Evolutionary conservation across 2,888 invertebrate species (phyloP), one percentile per base, ranked within the genome.

Genomic region (Phymatocera aterrima): DNA sequence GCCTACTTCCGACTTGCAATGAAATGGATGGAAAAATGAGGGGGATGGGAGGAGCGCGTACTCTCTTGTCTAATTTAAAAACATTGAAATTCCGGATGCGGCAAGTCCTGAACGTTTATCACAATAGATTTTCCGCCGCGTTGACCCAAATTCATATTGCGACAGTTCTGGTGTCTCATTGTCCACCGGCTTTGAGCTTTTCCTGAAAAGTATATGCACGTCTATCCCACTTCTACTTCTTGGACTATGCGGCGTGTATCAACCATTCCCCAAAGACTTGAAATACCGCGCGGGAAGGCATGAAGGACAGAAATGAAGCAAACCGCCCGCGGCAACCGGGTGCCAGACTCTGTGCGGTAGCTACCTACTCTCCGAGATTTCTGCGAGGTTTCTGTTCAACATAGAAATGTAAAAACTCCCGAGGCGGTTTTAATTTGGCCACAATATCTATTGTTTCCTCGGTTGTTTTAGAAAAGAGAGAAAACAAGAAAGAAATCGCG

Each of bases 341-440:
- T 60, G 57, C 68, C 46, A 31, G 21, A 46, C 68, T 48, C 28
- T 57, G 37, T 60, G 40, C 57, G 43, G 24, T 75, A n/a, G n/a
- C n/a, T n/a, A 24, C 72, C 72, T 72, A 46, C 34, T 72, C 72
- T 68, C 68, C 68, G 43, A 21, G 57, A 75, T 57, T 75, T 37
- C 18, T n/a, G 75, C 57, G 24, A 79, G 28, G 24, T 79, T 81
- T 84, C 83, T 84, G 84, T 86, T 85, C 81, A 86, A 83, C 85
- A 83, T 85, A 85, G 84, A 87, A 88, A 90, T 89, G 88, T 89
- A 88, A 87, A 89, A 90, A 89, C 86, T 88, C 90, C 89, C 88
- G 86, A 86, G 90, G 90, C 90, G 87, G 86, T 90, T 90, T 90
- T 90, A 90, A 90, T 90, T 90, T 89, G 88, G 87, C 90, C 89